phyloP scores from a whole-genome alignment of 1,140 invertebrate species.

The Matsumurasca onukii region DNA sequence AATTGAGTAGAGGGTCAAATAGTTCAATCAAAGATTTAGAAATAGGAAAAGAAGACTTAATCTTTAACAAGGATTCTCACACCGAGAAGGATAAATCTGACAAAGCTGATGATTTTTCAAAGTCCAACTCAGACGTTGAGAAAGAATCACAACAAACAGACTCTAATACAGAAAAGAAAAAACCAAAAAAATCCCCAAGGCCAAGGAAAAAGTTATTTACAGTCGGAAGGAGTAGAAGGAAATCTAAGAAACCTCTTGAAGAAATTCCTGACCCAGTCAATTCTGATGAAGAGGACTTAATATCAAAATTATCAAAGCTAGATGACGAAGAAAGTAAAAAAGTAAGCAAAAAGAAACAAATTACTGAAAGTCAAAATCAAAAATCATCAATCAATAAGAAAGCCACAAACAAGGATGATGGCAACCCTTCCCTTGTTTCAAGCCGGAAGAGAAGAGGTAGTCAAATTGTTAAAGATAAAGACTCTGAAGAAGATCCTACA shows the following conservation, averaged over 20 bases:
- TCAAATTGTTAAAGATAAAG: constrained; percentile 16
- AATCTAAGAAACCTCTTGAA: neutral
- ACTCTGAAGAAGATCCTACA: constrained; percentile 9
- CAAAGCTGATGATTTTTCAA: too few species aligned
- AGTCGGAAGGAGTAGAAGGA: constrained; percentile 10
- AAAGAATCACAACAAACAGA: constrained; percentile 3
- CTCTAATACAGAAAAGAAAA: too few species aligned
- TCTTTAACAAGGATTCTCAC: too few species aligned
- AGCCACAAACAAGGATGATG: too few species aligned
- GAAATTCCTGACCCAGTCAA: neutral
- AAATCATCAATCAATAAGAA: too few species aligned
- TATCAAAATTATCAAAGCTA: constrained; percentile 41
- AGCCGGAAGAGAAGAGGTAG: constrained; percentile 22
- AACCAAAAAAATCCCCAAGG: constrained; percentile 1
- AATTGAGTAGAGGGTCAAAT: too few species aligned
- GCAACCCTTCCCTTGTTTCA: neutral
- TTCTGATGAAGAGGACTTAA: constrained; percentile 14
- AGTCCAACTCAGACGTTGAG: too few species aligned
- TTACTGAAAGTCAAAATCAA: neutral
- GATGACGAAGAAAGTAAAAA: constrained; percentile 45
- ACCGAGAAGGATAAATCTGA: too few species aligned
- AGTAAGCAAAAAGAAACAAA: constrained; percentile 46
- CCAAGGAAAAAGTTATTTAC: constrained; percentile 24
- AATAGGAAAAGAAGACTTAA: too few species aligned
- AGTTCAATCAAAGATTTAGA: too few species aligned